Evolutionary conservation across 2,888 invertebrate species (phyloP), one percentile per base, ranked within the genome.

Genomic region (Melitaea athalia): DNA sequence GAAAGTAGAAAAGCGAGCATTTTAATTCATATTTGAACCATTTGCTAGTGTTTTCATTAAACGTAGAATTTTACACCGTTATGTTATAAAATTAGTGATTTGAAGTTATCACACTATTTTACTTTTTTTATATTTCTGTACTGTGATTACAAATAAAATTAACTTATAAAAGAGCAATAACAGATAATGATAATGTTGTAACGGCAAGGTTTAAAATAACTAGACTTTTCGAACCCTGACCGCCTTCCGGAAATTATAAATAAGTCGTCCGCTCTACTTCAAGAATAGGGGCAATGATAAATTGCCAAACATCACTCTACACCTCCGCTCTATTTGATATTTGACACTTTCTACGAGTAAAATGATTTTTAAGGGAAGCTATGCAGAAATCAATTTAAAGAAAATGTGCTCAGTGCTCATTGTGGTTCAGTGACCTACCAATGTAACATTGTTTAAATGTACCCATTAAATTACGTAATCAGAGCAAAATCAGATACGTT

Each of bases 291-390:
- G 17, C 49, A 50, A 64, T 63, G 59, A 63, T 59, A 53, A 67
- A 61, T 59, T 67, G 72, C 72, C 72, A 72, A 72, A 63, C 45
- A 42, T 71, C 71, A 61, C 5, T 69, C 71, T 49, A 49, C 66
- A 50, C 59, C 38, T 49, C 0, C 49, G 14, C 57, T 42, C 38
- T 8, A 5, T 62, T 38, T 15, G 15, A 38, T 7, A 62, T 15
- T 38, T 57, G 38, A 57, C 15, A 57, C 42, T 57, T 38, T 57
- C 11, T 42, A n/a, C n/a, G n/a, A n/a, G n/a, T n/a, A 11, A 42
- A 7, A 2, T 33, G 8, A 33, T 11, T 55, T 12, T 24, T 53
- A 12, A 12, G 53, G 31, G 12, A 24, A 24, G 24, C 24, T 24
- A 24, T 24, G 24, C 1, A 3, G 24, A 24, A 24, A 24, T 24